Conservation (phyloP, 1,140 invertebrate genomes). For the Camponotus floridanus region DNA sequence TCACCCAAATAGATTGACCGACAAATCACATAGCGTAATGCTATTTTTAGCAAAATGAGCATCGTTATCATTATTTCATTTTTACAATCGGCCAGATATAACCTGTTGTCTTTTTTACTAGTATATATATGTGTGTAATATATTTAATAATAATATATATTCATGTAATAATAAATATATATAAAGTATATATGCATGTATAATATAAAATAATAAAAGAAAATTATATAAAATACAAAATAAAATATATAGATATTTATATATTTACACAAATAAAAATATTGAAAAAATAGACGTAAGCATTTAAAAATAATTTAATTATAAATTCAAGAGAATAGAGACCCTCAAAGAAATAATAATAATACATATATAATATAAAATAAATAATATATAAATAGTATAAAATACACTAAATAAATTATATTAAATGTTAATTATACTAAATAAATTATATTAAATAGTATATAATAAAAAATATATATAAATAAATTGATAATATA, state of each 20-base stretch:
- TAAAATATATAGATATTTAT: too few relatives aligned
- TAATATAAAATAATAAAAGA: too few relatives aligned
- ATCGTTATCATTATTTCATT: not conserved
- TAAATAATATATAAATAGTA: too few relatives aligned
- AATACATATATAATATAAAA: not conserved
- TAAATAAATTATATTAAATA: too few relatives aligned
- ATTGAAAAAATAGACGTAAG: not conserved
- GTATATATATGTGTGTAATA: not conserved
- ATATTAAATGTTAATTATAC: too few relatives aligned
- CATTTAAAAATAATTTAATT: slow-evolving; percentile 6
- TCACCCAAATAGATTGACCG: slow-evolving; percentile 41
- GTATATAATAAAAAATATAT: too few relatives aligned
- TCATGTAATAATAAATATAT: not conserved
- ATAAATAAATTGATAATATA: not conserved
- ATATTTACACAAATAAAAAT: too few relatives aligned
- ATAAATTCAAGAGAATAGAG: not conserved
- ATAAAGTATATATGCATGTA: too few relatives aligned
- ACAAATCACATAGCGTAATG: slow-evolving; percentile 23
- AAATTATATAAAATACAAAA: too few relatives aligned
- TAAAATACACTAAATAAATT: too few relatives aligned
- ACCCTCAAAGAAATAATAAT: not conserved
- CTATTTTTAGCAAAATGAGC: slow-evolving; percentile 37
- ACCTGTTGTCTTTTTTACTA: not conserved
- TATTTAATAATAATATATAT: not conserved
- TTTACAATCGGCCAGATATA: not conserved